These are phyloP conservation scores for Eriocheir sinensis DNA, from an alignment of 1,140 invertebrate species.

Conservation along the genomic window DNA sequence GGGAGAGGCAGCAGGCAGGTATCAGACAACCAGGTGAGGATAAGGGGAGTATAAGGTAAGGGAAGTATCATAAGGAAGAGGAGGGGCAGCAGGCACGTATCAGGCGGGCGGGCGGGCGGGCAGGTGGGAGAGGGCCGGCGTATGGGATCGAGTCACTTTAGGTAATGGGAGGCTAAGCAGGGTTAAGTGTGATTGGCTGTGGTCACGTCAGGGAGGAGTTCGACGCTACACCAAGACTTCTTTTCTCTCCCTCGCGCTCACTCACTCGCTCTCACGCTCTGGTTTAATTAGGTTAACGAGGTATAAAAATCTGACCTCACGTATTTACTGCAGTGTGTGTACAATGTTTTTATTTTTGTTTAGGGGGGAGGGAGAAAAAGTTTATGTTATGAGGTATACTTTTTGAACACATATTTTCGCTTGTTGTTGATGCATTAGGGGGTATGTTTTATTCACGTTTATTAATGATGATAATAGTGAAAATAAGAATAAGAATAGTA, in stretches of 20 bases:
- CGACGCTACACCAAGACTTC: no score
- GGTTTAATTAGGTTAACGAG: background rate
- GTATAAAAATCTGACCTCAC: background rate
- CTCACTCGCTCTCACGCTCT: no score
- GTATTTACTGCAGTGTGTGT: background rate
- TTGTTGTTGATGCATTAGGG: background rate
- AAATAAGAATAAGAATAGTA: background rate
- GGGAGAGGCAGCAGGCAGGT: no score
- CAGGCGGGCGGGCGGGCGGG: background rate
- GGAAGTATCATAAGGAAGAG: background rate
- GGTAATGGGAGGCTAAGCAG: no score
- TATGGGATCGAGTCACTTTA: no score
- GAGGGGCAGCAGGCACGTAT: no score
- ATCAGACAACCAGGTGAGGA: no score
- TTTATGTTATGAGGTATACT: background rate
- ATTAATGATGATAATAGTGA: background rate
- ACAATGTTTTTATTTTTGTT: background rate
- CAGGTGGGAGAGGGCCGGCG: no score
- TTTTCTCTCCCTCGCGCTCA: no score
- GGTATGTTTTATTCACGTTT: background rate
- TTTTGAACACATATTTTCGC: background rate
- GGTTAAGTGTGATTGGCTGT: no score
- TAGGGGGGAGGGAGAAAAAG: background rate
- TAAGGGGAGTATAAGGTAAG: background rate
- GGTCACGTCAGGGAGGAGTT: no score